Conservation (phyloP, 92 coral and sea anemone species). For the Porites divaricata region DNA sequence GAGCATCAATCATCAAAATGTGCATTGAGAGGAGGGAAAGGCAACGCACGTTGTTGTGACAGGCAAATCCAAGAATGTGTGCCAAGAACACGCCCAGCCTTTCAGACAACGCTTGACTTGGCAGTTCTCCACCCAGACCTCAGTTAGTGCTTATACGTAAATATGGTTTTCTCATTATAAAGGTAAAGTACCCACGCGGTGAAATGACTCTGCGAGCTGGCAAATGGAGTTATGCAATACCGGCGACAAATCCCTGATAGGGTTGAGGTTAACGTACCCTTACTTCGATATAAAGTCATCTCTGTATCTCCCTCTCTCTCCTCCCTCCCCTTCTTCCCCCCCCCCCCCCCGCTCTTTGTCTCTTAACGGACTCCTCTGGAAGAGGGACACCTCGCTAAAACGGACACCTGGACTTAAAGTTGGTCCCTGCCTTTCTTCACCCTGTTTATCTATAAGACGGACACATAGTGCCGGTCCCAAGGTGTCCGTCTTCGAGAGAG, state of each 20-base stretch:
- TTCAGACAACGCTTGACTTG: background rate
- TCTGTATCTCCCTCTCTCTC: too few species aligned
- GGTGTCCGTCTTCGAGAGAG: background rate
- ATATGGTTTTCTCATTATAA: constrained; percentile 24
- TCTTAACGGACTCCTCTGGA: too few species aligned
- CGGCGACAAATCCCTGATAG: too few species aligned
- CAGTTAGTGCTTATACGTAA: background rate
- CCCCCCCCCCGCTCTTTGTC: too few species aligned
- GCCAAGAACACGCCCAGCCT: background rate
- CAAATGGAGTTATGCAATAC: background rate
- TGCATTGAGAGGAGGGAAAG: constrained; percentile 7
- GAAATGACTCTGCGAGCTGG: background rate
- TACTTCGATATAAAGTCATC: too few species aligned
- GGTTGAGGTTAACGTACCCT: background rate
- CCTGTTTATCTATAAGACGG: too few species aligned
- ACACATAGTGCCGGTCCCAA: too few species aligned
- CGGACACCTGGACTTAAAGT: too few species aligned
- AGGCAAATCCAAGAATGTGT: background rate
- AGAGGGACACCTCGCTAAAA: too few species aligned
- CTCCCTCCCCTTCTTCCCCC: too few species aligned
- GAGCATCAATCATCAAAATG: background rate
- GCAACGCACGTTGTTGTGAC: background rate
- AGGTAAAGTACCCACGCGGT: constrained; percentile 21
- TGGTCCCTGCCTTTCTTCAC: too few species aligned
- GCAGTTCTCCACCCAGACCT: background rate